phyloP scores from a whole-genome alignment of 1,140 invertebrate genomes.

The Gonioctena quinquepunctata region DNA sequence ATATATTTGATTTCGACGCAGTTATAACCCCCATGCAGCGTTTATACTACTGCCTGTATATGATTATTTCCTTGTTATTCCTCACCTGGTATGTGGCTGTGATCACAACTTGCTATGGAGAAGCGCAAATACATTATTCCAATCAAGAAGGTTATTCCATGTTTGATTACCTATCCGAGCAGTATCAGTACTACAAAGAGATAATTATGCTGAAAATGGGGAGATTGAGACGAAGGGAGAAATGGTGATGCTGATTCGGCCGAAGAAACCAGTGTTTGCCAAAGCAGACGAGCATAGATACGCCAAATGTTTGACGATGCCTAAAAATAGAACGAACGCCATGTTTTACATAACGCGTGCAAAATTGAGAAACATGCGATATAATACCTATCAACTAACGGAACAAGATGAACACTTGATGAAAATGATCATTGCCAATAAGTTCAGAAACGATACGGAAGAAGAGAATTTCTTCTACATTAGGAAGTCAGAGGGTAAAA shows the following conservation, averaged over 20 bases:
- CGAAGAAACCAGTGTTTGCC: slow-evolving; percentile 15
- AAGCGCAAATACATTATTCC: slow-evolving; percentile 27
- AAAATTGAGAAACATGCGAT: background rate
- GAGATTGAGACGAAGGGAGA: slow-evolving; percentile 7
- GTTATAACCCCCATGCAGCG: slow-evolving; percentile 20
- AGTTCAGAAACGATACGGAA: background rate
- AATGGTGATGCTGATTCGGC: background rate
- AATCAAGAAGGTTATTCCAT: slow-evolving; percentile 17
- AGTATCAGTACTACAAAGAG: slow-evolving; percentile 27
- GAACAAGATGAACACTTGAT: background rate
- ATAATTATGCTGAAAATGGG: slow-evolving; percentile 13
- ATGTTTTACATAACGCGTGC: background rate
- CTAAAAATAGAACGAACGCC: slow-evolving; percentile 15
- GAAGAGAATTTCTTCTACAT: slow-evolving; percentile 1
- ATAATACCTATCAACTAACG: background rate
- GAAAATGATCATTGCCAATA: background rate
- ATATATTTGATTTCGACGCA: slow-evolving; percentile 13
- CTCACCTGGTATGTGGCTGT: slow-evolving; percentile 32
- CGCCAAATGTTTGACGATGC: slow-evolving; percentile 21
- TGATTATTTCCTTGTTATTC: slow-evolving; percentile 30
- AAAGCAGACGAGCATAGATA: slow-evolving; percentile 30
- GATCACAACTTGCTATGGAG: slow-evolving; percentile 30
- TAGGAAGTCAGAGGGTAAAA: background rate
- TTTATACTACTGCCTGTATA: slow-evolving; percentile 27
- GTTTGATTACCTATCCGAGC: slow-evolving; percentile 20